Evolutionary conservation across 1,140 invertebrate genomes (phyloP), one percentile per base, ranked within the genome.

Genomic region (Coptotermes formosanus): DNA sequence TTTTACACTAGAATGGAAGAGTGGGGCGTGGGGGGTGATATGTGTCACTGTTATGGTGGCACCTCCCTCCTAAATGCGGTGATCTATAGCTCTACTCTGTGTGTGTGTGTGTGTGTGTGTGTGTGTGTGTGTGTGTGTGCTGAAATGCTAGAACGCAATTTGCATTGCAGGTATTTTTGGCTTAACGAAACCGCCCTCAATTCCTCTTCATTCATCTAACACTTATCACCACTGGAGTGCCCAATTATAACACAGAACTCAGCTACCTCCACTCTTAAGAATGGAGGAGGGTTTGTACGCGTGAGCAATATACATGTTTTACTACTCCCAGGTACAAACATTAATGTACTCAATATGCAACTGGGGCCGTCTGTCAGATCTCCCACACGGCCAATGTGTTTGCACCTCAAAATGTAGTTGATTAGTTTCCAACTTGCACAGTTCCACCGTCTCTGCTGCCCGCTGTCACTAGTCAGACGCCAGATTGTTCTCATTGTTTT

Each of bases 291-390:
- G 25, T 75, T 75, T n/a, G 64, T 25, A 75, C n/a, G 64, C 3
- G 64, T 75, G n/a, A 75, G n/a, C 64, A 75, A 75, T 75, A 75
- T 75, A 30, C 25, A 75, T 75, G n/a, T 30, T 75, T 75, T 75
- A 75, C n/a, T 75, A 30, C 64, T 9, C 64, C 64, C 25, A 75
- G 30, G 30, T 75, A 25, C 64, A 25, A 75, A n/a, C 64, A 30
- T n/a, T 75, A 75, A 75, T 75, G 64, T 75, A 75, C 64, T 30
- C 8, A 75, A 25, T 75, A 30, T 30, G 64, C 64, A 30, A 75
- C n/a, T 75, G 64, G 7, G 64, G 25, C 25, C 9, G 9, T 19
- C 64, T 8, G 9, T 1, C 8, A 19, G 2, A 0, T n/a, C 64
- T 14, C n/a, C 25, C 64, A n/a, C 64, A 25, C 64, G 7, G 64